phyloP scores from a whole-genome alignment of 2,797 vertebrate species.

The Muraenolepis orangiensis region DNA sequence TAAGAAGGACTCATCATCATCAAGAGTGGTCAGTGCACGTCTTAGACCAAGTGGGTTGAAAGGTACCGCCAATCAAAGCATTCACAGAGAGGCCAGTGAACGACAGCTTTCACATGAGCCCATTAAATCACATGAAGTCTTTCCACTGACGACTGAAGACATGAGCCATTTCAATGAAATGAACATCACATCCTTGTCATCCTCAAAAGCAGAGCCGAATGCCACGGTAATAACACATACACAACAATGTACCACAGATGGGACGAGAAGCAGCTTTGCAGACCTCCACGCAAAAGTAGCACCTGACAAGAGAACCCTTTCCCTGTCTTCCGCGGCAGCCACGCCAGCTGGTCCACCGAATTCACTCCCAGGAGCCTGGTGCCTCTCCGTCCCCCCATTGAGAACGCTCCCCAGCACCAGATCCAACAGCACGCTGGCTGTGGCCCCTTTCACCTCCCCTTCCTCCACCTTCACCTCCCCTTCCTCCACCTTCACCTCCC shows the following conservation, averaged over 20 bases:
- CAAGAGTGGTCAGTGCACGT: slow-evolving; percentile 62
- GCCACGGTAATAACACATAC: not conserved
- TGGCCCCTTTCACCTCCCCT: slow-evolving; percentile 61
- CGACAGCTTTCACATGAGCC: slow-evolving; percentile 56
- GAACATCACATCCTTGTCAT: not conserved
- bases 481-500: slow-evolving; percentile 57
- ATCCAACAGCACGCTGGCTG: slow-evolving; percentile 50
- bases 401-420: slow-evolving; percentile 58
- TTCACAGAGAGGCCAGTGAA: slow-evolving; percentile 42
- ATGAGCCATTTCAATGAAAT: not conserved
- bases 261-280: slow-evolving; percentile 57
- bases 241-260: slow-evolving; percentile 8
- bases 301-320: slow-evolving; percentile 55
- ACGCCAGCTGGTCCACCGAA: slow-evolving; percentile 64
- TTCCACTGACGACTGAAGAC: slow-evolving; percentile 20
- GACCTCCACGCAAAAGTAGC: slow-evolving; percentile 73
- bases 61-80: slow-evolving; percentile 40
- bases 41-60: slow-evolving; percentile 56
- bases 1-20: slow-evolving; percentile 32
- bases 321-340: slow-evolving; percentile 53
- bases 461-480: too few species aligned
- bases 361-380: slow-evolving; percentile 45
- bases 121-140: slow-evolving; percentile 39
- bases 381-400: slow-evolving; percentile 60
- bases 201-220: slow-evolving; percentile 3